Conservation (phyloP, 1,140 invertebrate genomes). For the Orussus abietinus region DNA sequence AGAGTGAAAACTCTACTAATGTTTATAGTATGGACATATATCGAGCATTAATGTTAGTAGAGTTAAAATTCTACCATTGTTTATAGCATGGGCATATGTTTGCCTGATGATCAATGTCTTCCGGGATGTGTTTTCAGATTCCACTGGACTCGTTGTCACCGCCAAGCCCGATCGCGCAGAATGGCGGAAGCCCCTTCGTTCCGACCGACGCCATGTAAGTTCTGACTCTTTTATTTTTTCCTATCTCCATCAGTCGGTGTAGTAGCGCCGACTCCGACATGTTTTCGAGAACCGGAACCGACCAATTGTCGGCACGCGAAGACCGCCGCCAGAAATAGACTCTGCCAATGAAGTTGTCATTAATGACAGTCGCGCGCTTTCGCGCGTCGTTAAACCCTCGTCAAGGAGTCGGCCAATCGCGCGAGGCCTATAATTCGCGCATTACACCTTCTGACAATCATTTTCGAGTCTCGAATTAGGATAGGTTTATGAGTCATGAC, state of each 20-base stretch:
- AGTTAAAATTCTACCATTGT: neutral
- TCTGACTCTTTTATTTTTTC: too few relatives aligned
- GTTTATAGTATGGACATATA: conserved; percentile 3
- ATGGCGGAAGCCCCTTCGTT: conserved; percentile 35
- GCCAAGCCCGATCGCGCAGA: conserved; percentile 30
- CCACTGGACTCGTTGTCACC: conserved; percentile 46
- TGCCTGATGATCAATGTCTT: neutral
- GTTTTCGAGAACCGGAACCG: too few relatives aligned
- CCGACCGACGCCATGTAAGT: conserved; percentile 40
- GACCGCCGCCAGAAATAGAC: neutral
- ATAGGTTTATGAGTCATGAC: too few relatives aligned
- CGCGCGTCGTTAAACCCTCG: neutral
- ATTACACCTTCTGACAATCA: too few relatives aligned
- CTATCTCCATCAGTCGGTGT: too few relatives aligned
- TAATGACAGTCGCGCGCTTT: neutral
- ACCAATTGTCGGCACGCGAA: neutral
- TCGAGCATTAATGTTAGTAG: neutral
- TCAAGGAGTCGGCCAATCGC: too few relatives aligned
- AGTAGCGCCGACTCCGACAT: too few relatives aligned
- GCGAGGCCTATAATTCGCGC: too few relatives aligned
- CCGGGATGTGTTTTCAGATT: conserved; percentile 37
- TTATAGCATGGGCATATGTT: conserved; percentile 1
- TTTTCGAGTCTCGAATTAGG: too few relatives aligned
- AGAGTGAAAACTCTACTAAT: conserved; percentile 1
- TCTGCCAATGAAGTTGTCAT: neutral